These are phyloP conservation scores for Dicrurus megarhynchus DNA, from an alignment of 2,113 vertebrate species.

Conservation along the genomic window DNA sequence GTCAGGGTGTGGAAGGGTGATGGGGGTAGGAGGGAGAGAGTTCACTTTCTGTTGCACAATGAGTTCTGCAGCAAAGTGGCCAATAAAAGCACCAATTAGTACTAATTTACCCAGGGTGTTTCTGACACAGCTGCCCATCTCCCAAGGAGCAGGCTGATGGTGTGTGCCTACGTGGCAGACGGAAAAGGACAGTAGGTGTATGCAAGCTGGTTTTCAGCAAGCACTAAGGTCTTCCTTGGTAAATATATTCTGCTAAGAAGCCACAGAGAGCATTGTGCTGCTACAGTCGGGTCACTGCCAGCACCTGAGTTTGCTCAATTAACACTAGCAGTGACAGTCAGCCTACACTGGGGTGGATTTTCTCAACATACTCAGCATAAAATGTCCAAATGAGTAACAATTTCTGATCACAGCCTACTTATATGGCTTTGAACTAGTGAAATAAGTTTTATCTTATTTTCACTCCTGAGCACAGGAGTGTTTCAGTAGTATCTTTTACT, in stretches of 20 bases:
- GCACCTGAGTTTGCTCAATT: not conserved
- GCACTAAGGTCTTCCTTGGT: not conserved
- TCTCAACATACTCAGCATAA: not conserved
- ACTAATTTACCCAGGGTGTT: not conserved
- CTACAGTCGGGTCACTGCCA: not conserved
- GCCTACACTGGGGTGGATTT: not conserved
- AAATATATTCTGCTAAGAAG: not conserved
- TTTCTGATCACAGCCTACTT: not conserved
- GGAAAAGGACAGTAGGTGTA: not conserved
- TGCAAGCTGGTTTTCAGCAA: not conserved
- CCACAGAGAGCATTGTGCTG: not conserved
- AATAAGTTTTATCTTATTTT: not conserved
- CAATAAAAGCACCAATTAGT: not conserved
- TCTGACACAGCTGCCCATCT: not conserved
- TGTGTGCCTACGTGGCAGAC: not conserved
- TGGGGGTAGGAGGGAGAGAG: not conserved
- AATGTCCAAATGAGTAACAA: not conserved
- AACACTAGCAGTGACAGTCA: not conserved
- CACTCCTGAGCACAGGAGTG: not conserved
- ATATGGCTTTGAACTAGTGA: not conserved
- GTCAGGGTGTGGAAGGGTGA: accelerated
- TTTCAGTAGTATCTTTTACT: not conserved
- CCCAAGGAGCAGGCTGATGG: not conserved
- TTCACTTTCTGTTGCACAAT: not conserved
- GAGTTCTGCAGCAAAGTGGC: not conserved